Evolutionary conservation across 2,113 vertebrate species (phyloP).

Genomic region (Mirza zaza): DNA sequence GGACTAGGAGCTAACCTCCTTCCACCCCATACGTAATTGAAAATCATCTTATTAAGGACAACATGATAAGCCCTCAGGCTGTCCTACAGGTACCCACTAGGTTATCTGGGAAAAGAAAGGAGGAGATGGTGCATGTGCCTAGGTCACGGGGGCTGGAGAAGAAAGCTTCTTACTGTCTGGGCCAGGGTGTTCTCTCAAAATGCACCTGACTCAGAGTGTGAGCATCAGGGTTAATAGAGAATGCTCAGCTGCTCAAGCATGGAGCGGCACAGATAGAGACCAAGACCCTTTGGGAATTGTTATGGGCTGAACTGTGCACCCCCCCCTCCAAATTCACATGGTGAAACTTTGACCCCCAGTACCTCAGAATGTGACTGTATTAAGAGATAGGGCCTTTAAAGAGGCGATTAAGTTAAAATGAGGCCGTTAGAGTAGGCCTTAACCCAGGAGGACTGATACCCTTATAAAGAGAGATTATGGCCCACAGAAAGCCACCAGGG

Average conservation of each 20-base stretch:
- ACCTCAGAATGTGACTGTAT: too few relatives aligned
- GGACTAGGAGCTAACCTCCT: slow-evolving; percentile 24
- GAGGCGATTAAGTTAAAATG: too few relatives aligned
- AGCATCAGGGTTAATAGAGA: not conserved
- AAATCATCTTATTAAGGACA: not conserved
- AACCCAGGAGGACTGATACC: too few relatives aligned
- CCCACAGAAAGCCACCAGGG: too few relatives aligned
- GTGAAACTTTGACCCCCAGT: too few relatives aligned
- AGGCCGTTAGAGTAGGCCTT: too few relatives aligned
- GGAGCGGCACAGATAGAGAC: not conserved
- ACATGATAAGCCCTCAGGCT: not conserved
- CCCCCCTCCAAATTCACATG: too few relatives aligned
- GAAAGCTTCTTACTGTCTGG: not conserved
- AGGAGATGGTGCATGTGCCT: not conserved
- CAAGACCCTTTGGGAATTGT: not conserved
- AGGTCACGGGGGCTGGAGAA: too few relatives aligned
- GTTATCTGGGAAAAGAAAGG: not conserved
- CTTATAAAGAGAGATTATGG: too few relatives aligned
- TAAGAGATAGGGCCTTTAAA: too few relatives aligned
- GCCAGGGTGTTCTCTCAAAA: not conserved
- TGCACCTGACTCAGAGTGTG: not conserved
- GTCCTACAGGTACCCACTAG: not conserved
- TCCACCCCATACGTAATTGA: not conserved
- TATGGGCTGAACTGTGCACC: too few relatives aligned
- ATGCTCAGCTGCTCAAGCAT: not conserved